Base-by-base conservation (phyloP, 2,113 vertebrate species). In the Tenrec ecaudatus region DNA sequence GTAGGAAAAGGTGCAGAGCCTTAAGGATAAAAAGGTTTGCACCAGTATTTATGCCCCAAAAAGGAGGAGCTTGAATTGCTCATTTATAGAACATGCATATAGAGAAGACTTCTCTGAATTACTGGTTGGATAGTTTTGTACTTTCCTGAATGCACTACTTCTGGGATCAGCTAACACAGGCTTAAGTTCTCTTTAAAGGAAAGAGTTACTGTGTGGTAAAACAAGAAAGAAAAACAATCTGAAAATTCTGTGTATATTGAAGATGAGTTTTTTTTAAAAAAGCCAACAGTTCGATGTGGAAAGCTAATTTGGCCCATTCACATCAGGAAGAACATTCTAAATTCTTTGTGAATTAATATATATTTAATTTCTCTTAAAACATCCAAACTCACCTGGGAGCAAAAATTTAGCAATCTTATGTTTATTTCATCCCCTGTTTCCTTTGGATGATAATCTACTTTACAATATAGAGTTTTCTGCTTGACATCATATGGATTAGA, bases 201-300 rank as follows among this genome's bases (percentile, higher is more conserved):
- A 97, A 96, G 93, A 94, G 95, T 91, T 92, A 96, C 36, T 43
- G 47, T 95, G 79, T 68, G 96, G 78, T 43, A 95, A 97, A 96
- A 96, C 95, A 97, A 97, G 95, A 97, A 97, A 97, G 95, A 85
- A 97, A 97, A 97, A 78, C 77, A 97, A 93, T 94, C 94, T 96
- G 91, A 97, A 96, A 97, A 97, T 97, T 97, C 88, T 98, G 94
- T 95, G 90, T 98, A 95, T 95, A 93, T 16, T 97, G 93, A 97
- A 96, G 94, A 96, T 94, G 7, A 86, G 94, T 96, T 96, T 53
- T 7, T 7, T 53, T 7, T 7, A 93, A 96, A 68, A 97, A 53
- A 96, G 94, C 89, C 83, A 96, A 95, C 96, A 96, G 93, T 97
- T 97, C 97, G 95, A 97, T 97, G 96, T 97, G 92, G 95, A 95